Evolutionary conservation across 2,888 invertebrate genomes (phyloP), one percentile per base, ranked within the genome.

Genomic region (Zhengitettix transpicula): DNA sequence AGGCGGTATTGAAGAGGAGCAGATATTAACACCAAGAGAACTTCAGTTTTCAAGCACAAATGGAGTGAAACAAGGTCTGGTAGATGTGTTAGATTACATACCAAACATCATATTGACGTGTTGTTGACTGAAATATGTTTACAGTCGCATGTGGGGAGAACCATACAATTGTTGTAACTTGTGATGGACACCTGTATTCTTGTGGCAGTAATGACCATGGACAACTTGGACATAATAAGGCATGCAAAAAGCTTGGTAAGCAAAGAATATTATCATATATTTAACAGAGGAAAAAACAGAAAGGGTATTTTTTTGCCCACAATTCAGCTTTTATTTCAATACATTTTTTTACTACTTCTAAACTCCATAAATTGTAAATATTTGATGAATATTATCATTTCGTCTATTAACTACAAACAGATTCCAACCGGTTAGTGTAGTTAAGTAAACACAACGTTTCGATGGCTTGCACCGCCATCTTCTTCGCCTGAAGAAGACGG

Each of bases 191-290:
- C 67, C 77, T 96, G 9, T 94, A 84, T 73, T 87, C 93, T 1
- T 96, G 95, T 77, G 98, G 98, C 1, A 88, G 81, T 70, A 98
- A 98, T 77, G 93, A 94, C 69, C 83, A 83, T 68, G 91, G 93
- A 1, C 97, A 98, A 72, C 78, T 98, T 58, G 97, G 96, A 9
- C 87, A 87, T 69, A 77, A 79, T 42, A 75, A 78, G 67, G 76
- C 81, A 53, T 65, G 68, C 14, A 71, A 67, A 51, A 69, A 66
- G 63, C 69, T 70, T 60, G 71, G 72, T 72, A 64, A 66, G 52
- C 28, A 28, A n/a, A n/a, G n/a, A n/a, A n/a, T n/a, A n/a, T n/a
- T n/a, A n/a, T n/a, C n/a, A n/a, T n/a, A n/a, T n/a, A n/a, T n/a
- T n/a, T n/a, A n/a, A n/a, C n/a, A n/a, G n/a, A n/a, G n/a, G n/a